Conservation (phyloP, 2,113 vertebrate genomes). For the Gallinago media region DNA sequence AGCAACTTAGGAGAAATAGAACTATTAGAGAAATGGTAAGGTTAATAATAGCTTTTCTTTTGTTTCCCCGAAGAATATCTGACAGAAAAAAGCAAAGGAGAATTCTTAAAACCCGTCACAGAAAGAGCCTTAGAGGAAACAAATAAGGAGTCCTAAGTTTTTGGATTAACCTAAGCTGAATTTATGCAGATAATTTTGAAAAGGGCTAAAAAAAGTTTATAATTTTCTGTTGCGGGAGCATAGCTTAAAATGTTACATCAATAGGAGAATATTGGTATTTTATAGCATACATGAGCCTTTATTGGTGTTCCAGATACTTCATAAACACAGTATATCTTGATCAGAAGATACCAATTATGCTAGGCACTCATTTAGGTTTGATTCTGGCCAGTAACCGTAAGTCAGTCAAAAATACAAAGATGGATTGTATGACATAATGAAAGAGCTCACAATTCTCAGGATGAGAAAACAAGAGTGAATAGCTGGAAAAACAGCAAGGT, state of each 20-base stretch:
- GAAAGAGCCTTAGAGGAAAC: background rate
- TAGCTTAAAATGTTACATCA: background rate
- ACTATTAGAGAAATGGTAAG: background rate
- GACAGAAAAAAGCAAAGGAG: background rate
- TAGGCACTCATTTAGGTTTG: background rate
- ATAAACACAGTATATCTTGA: background rate
- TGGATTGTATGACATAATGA: background rate
- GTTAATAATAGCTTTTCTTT: conserved; percentile 7
- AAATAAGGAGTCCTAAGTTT: background rate
- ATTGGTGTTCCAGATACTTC: background rate
- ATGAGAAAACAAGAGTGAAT: background rate
- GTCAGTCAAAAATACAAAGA: background rate
- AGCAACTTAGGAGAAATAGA: background rate
- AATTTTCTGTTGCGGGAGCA: background rate
- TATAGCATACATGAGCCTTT: background rate
- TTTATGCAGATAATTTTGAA: background rate
- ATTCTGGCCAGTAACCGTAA: background rate
- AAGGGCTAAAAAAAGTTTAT: background rate
- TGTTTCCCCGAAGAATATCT: background rate
- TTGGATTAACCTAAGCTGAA: background rate
- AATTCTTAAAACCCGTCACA: background rate
- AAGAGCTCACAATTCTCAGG: background rate
- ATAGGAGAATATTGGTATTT: background rate
- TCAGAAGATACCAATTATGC: rapidly evolving
- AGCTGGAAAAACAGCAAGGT: background rate